phyloP scores from a whole-genome alignment of 2,113 vertebrate genomes.

The Garra rufa region DNA sequence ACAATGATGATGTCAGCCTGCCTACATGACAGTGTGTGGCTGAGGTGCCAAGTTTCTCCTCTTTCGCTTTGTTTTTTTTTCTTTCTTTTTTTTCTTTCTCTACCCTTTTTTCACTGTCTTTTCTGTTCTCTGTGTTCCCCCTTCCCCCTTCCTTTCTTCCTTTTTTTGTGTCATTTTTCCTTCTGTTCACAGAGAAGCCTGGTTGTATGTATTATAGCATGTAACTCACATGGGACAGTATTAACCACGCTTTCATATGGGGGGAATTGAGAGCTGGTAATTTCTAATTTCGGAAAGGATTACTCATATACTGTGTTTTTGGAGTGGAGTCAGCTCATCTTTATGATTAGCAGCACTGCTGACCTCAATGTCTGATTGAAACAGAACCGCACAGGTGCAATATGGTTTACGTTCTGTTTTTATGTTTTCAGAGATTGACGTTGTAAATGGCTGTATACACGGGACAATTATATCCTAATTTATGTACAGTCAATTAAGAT shows the following conservation, averaged over 20 bases:
- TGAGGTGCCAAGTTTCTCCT: constrained; percentile 74
- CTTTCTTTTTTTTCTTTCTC: constrained; percentile 24
- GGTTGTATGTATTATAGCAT: constrained; percentile 42
- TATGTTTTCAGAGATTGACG: constrained; percentile 24
- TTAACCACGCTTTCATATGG: constrained; percentile 53
- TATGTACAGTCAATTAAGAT: not conserved
- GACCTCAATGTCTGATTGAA: constrained; percentile 52
- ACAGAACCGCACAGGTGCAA: constrained; percentile 36
- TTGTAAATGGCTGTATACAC: constrained; percentile 34
- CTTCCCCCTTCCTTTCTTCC: constrained; percentile 24
- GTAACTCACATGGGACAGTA: constrained; percentile 55
- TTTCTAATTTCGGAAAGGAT: constrained; percentile 63
- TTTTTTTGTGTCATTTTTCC: constrained; percentile 61
- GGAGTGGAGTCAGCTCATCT: constrained; percentile 42
- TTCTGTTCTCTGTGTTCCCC: constrained; percentile 40
- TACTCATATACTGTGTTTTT: constrained; percentile 58
- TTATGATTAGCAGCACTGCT: constrained; percentile 52
- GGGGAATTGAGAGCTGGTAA: constrained; percentile 55
- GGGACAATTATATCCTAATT: constrained; percentile 42
- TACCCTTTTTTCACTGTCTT: constrained; percentile 47
- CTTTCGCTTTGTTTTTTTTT: constrained; percentile 31
- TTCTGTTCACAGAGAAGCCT: constrained; percentile 57
- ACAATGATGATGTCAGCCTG: constrained; percentile 92
- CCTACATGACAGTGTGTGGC: constrained; percentile 84
- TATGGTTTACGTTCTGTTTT: not conserved